phyloP scores from a whole-genome alignment of 2,888 invertebrate species.

The Zaprionus obscuricornis region DNA sequence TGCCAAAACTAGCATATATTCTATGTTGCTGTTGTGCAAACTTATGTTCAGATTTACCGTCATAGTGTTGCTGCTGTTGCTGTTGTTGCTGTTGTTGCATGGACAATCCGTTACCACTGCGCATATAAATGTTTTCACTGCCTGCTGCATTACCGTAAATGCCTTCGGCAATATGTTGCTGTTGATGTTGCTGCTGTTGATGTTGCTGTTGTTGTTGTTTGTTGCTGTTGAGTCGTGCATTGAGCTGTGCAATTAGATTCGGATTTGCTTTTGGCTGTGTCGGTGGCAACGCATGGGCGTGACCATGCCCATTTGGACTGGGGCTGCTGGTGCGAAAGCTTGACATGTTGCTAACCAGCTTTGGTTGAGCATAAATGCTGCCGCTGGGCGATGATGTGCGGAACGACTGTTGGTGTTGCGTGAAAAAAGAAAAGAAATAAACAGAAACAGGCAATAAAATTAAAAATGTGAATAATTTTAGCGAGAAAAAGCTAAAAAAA shows the following conservation, averaged over 20 bases:
- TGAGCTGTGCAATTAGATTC: conserved; percentile 83
- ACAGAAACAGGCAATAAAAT: conserved; percentile 47
- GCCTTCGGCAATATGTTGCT: conserved; percentile 66
- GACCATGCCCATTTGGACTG: conserved; percentile 78
- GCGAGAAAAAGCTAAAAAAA: conserved; percentile 12
- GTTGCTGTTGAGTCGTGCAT: conserved; percentile 82
- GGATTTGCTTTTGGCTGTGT: conserved; percentile 82
- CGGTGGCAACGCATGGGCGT: conserved; percentile 69
- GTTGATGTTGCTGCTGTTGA: conserved; percentile 60
- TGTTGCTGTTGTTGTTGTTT: conserved; percentile 74
- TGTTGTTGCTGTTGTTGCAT: conserved; percentile 70
- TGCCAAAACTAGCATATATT: conserved; percentile 83
- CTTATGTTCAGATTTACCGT: conserved; percentile 83
- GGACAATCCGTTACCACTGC: conserved; percentile 54
- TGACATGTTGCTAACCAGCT: conserved; percentile 82
- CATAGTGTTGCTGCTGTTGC: conserved; percentile 81
- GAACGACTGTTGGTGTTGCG: conserved; percentile 76
- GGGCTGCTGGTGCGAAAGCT: conserved; percentile 83
- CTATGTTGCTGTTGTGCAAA: conserved; percentile 74
- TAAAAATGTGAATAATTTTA: conserved; percentile 36
- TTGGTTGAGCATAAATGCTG: conserved; percentile 83
- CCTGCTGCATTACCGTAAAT: conserved; percentile 75
- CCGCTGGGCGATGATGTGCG: conserved; percentile 82
- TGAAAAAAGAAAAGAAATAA: conserved; percentile 39
- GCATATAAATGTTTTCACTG: conserved; percentile 64